Evolutionary conservation across 1,140 invertebrate genomes (phyloP).

Genomic region (Drosophila willistoni): DNA sequence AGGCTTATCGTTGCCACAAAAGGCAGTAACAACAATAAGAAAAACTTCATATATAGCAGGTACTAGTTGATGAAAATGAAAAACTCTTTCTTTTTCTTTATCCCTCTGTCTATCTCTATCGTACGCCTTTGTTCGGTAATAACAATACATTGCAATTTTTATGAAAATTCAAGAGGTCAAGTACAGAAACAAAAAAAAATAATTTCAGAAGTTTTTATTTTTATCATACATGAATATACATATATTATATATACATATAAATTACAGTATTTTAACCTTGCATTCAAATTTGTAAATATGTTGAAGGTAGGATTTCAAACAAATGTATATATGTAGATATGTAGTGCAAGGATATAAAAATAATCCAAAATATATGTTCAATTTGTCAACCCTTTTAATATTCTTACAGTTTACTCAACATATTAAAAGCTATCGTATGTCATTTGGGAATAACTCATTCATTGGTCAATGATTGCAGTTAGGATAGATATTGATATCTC

Average conservation of each 20-base stretch:
- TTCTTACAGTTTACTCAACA: no score
- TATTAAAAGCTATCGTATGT: no score
- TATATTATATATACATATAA: constrained; percentile 25
- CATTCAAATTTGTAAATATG: constrained; percentile 32
- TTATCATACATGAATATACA: neutral
- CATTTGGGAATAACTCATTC: no score
- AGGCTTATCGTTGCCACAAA: constrained; percentile 74
- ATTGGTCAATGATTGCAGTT: no score
- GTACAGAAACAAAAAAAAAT: constrained; percentile 35
- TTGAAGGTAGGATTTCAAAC: constrained; percentile 3
- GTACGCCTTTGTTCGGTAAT: constrained; percentile 36
- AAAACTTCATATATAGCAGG: constrained; percentile 7
- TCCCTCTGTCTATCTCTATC: constrained; percentile 1
- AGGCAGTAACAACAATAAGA: constrained; percentile 40
- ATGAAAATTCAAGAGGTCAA: constrained; percentile 35
- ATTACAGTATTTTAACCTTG: constrained; percentile 37
- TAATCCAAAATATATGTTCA: no score
- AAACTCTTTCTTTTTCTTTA: constrained; percentile 17
- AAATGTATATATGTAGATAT: neutral
- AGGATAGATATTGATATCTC: no score
- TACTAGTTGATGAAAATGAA: constrained; percentile 45
- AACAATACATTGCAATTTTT: constrained; percentile 74
- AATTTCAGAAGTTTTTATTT: constrained; percentile 3
- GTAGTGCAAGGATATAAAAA: no score
- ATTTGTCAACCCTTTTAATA: no score